phyloP scores from a whole-genome alignment of 2,888 invertebrate species.

The Cheiracanthium punctorium region DNA sequence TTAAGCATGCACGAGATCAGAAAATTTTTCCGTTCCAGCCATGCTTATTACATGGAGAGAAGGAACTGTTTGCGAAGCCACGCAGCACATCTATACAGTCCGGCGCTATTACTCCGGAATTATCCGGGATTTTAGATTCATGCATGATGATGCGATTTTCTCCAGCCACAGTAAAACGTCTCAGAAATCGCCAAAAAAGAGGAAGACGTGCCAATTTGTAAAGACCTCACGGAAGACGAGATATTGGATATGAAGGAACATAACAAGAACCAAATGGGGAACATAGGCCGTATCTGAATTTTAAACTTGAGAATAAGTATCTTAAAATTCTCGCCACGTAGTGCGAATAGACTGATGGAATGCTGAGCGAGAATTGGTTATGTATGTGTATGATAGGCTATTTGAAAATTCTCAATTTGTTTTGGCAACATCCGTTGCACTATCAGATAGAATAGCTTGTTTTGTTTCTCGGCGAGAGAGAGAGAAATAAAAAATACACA shows the following conservation, averaged over 20 bases:
- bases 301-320: slow-evolving; percentile 35
- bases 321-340: slow-evolving; percentile 48
- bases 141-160: slow-evolving; percentile 30
- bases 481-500: too few relatives aligned
- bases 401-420: slow-evolving; percentile 44
- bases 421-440: slow-evolving; percentile 5
- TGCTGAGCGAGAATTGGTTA: slow-evolving; percentile 47
- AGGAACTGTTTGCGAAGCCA: too few relatives aligned
- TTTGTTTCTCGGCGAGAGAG: not conserved
- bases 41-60: too few relatives aligned
- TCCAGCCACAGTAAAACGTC: slow-evolving; percentile 52
- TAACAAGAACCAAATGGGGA: slow-evolving; percentile 37
- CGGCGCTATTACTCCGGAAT: not conserved
- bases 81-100: too few relatives aligned
- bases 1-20: too few relatives aligned
- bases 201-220: slow-evolving; percentile 20
- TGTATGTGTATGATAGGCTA: slow-evolving; percentile 49
- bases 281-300: slow-evolving; percentile 17
- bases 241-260: slow-evolving; percentile 42
- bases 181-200: slow-evolving; percentile 33
- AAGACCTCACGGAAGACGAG: slow-evolving; percentile 47
- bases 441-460: not conserved
- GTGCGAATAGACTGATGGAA: slow-evolving; percentile 47
- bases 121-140: slow-evolving; percentile 37
- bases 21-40: too few relatives aligned